Percentiles rank a stretch among this genome's conserved stretches.
phyloP scores from a whole-genome alignment of 1,140 invertebrate species.

The Drosophila santomea region DNA sequence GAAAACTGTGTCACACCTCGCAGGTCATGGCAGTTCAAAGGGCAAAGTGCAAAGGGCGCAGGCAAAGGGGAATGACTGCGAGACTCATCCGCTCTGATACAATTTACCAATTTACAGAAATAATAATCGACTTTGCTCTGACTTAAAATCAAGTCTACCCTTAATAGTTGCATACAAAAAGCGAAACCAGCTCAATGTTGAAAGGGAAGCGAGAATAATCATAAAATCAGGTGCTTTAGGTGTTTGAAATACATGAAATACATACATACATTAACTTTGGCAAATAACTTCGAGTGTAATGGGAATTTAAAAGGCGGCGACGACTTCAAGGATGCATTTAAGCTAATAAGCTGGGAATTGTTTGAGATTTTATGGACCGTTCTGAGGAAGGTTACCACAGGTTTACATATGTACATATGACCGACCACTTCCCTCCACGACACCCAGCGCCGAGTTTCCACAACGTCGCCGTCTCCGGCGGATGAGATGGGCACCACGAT shows the following conservation, averaged over 20 bases:
- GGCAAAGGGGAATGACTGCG: background rate
- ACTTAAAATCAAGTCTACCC: too few species aligned
- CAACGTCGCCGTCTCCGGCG: conserved; percentile 7
- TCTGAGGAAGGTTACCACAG: conserved; percentile 21
- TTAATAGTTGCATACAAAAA: too few species aligned
- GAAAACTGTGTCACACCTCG: conserved; percentile 49
- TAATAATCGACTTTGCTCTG: background rate
- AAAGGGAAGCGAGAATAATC: too few species aligned
- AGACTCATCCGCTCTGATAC: too few species aligned
- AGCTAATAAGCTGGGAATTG: conserved; percentile 8
- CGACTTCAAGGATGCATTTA: conserved; percentile 7
- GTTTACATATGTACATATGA: background rate
- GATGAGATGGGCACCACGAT: conserved; percentile 26
- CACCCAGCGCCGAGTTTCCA: background rate
- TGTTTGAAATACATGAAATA: too few species aligned
- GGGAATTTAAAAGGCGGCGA: background rate
- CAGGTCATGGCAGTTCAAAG: conserved; percentile 30
- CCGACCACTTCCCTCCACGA: conserved; percentile 9
- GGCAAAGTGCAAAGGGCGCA: background rate
- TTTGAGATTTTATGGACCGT: conserved; percentile 1
- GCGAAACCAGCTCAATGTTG: too few species aligned
- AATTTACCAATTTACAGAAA: background rate
- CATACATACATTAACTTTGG: background rate
- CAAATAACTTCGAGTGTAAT: conserved; percentile 3
- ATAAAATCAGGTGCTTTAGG: too few species aligned